Evolutionary conservation across 1,140 invertebrate species (phyloP).

Genomic region (Pristionchus pacificus): DNA sequence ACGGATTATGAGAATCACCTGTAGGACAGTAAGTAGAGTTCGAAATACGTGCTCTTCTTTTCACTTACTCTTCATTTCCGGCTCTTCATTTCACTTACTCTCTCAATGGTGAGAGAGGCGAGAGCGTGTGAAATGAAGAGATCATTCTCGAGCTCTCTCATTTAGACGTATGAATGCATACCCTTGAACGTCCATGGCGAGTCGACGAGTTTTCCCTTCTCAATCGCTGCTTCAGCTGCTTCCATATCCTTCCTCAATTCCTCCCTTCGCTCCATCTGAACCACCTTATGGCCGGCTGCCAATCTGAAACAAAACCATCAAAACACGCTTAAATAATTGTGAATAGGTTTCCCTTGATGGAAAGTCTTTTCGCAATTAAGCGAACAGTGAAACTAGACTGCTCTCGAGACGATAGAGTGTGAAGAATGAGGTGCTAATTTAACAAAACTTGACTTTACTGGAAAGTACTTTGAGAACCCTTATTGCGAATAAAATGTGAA

Average conservation of each 20-base stretch:
- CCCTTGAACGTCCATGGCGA: conserved; percentile 26
- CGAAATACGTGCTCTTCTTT: too few species aligned
- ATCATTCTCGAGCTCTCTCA: too few species aligned
- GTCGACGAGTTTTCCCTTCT: conserved; percentile 14
- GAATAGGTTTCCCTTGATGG: conserved; percentile 13
- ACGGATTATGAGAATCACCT: too few species aligned
- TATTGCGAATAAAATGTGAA: neutral
- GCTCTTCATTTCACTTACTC: too few species aligned
- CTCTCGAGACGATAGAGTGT: conserved; percentile 19
- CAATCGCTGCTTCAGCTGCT: conserved; percentile 11
- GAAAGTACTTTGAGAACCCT: too few species aligned
- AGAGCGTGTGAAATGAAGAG: too few species aligned
- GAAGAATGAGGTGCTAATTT: neutral
- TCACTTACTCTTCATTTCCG: too few species aligned
- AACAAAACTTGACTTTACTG: neutral
- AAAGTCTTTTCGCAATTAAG: too few species aligned
- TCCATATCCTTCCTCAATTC: conserved; percentile 22
- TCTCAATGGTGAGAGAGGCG: too few species aligned
- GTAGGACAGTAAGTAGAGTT: too few species aligned
- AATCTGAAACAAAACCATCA: conserved; percentile 18
- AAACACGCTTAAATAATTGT: too few species aligned
- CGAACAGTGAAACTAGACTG: too few species aligned
- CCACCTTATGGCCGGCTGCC: conserved; percentile 36
- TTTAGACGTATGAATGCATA: neutral
- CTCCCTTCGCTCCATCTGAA: conserved; percentile 25